A percentile compares a stretch with the other conserved stretches of the same genome.
phyloP scores from a whole-genome alignment of 1,140 invertebrate genomes.

The Thaumatotibia leucotreta region DNA sequence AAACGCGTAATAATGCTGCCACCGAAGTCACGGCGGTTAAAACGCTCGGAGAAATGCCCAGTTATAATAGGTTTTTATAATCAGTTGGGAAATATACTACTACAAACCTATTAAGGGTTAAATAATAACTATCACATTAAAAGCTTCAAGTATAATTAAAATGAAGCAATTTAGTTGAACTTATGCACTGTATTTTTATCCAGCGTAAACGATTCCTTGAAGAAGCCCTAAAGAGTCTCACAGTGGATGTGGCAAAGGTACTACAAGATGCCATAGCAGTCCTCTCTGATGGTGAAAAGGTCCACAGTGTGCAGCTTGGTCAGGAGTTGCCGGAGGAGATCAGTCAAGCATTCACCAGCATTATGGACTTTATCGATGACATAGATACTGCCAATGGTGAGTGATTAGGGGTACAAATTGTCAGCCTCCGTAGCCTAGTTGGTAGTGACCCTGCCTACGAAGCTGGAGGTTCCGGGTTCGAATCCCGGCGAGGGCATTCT shows the following conservation, averaged over 20 bases:
- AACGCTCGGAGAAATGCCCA: no score
- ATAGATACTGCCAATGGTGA: slow-evolving; percentile 85
- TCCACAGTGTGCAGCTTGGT: slow-evolving; percentile 66
- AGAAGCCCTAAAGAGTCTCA: slow-evolving; percentile 81
- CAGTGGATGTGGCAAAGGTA: slow-evolving; percentile 81
- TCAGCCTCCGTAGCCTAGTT: no score
- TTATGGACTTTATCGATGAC: slow-evolving; percentile 81
- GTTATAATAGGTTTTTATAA: no score
- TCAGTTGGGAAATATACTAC: no score
- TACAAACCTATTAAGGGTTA: no score
- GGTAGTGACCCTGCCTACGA: no score
- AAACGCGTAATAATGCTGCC: no score
- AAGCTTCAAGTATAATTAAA: neutral
- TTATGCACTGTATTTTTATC: slow-evolving; percentile 35
- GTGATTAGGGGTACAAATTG: neutral
- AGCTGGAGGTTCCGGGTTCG: no score
- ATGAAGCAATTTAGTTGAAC: neutral
- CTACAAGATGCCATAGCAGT: slow-evolving; percentile 79
- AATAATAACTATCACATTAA: no score
- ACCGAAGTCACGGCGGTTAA: no score
- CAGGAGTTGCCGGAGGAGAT: slow-evolving; percentile 77
- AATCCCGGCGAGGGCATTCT: no score
- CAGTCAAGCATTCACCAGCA: slow-evolving; percentile 78
- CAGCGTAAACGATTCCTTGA: slow-evolving; percentile 84
- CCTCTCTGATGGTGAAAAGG: slow-evolving; percentile 73